phyloP scores from a whole-genome alignment of 2,888 invertebrate species.

The Hartigia nigra region DNA sequence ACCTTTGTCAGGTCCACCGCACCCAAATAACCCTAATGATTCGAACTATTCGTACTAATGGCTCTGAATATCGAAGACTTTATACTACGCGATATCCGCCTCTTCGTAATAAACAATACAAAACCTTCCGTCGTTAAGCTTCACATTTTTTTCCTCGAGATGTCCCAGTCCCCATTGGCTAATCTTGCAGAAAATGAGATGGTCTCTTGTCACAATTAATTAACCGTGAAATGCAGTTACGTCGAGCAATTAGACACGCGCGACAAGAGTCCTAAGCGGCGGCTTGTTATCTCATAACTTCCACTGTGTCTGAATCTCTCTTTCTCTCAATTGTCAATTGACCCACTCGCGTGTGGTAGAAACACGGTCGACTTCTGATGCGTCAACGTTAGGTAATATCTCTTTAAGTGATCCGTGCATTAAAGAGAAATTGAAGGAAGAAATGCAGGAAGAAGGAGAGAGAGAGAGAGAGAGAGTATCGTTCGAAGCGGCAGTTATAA shows the following conservation, averaged over 20 bases:
- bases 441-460: background rate
- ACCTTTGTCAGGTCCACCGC: constrained; percentile 30
- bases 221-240: constrained; percentile 5
- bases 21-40: constrained; percentile 9
- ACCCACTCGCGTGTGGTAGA: background rate
- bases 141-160: background rate
- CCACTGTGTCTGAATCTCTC: background rate
- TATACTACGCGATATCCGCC: background rate
- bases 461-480: no score
- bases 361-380: background rate
- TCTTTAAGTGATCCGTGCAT: background rate
- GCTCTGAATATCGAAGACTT: background rate
- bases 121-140: background rate
- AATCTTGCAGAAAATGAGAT: background rate
- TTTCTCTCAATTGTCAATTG: background rate
- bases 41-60: background rate
- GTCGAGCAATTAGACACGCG: constrained; percentile 24
- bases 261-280: background rate
- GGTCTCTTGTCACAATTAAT: constrained; percentile 15
- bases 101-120: no score
- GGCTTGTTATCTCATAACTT: no score
- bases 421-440: background rate
- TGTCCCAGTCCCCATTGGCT: background rate
- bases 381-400: background rate
- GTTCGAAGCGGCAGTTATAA: background rate